Conservation (phyloP, 2,113 vertebrate species). For the Otocyon megalotis region DNA sequence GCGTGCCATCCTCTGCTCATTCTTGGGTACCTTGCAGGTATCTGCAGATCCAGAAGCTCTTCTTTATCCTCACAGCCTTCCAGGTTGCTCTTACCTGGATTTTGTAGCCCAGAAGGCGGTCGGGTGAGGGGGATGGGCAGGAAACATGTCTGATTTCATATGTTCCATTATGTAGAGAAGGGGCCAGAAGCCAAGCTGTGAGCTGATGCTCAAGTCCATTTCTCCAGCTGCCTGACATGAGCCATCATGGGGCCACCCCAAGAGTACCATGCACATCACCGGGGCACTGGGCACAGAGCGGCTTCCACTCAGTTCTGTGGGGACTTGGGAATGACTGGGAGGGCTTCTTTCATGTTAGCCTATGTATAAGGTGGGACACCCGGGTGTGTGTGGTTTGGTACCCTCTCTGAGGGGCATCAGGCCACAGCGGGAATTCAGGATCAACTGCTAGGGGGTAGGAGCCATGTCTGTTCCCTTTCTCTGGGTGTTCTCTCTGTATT, state of each 20-base stretch:
- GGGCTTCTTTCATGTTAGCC: too few species aligned
- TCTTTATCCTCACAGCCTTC: neutral
- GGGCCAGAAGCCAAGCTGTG: neutral
- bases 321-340: neutral
- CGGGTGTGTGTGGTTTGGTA: neutral
- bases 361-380: neutral
- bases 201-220: neutral
- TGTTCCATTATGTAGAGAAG: neutral
- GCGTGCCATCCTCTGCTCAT: fast-evolving
- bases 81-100: neutral
- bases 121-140: neutral
- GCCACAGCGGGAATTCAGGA: neutral
- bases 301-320: neutral
- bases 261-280: neutral
- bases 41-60: neutral
- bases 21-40: neutral
- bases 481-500: too few species aligned
- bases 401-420: too few species aligned
- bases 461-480: fast-evolving
- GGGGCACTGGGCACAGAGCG: neutral
- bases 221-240: neutral
- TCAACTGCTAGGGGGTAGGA: too few species aligned
- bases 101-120: neutral
- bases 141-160: neutral
- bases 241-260: neutral